Base-by-base conservation (phyloP, 1,140 invertebrate species). In the Hypsibius dujardini region DNA sequence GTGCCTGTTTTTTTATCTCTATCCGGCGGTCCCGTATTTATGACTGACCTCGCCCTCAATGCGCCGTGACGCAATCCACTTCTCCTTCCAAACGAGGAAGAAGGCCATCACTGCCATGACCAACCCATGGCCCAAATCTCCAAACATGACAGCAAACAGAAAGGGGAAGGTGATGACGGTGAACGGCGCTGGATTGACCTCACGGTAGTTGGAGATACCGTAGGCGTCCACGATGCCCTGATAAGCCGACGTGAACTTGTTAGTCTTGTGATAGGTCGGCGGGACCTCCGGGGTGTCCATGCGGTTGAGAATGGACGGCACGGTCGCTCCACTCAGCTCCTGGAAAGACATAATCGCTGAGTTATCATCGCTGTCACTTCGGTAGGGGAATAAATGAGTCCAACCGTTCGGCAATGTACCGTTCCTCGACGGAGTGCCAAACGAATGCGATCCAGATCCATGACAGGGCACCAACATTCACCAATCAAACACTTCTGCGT, bases 381-480 rank as follows among this genome's bases (percentile, higher is more conserved):
- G 50, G 7, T 7, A 7, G 50, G 7, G n/a, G 7, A 7, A n/a
- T 56, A 56, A 56, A 56, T 56, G 50, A 56, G 7, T 56, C 50
- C 7, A 56, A 56, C 50, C 7, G n/a, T 56, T 56, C 7, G n/a
- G 50, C n/a, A n/a, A 56, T 7, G 84, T 83, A 93, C 88, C 69
- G 92, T 95, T 78, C 93, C 94, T 72, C 89, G 82, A 72, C 90
- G 83, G 46, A 96, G 80, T 69, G 92, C 88, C 75, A 92, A 81
- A 79, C 96, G 90, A 69, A 98, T 92, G 46, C 87, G 87, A 77
- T 92, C 90, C 73, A 96, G 81, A 78, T 96, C 92, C 46, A 88
- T 79, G 0, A 92, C 85, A 0, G 96, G 93, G 74, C 96, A 92
- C 96, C 96, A 99, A 78, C 94, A 97, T 82, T 99, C 96, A 46